Evolutionary conservation across 2,113 vertebrate species (phyloP).

Genomic region (Myotis lucifugus): DNA sequence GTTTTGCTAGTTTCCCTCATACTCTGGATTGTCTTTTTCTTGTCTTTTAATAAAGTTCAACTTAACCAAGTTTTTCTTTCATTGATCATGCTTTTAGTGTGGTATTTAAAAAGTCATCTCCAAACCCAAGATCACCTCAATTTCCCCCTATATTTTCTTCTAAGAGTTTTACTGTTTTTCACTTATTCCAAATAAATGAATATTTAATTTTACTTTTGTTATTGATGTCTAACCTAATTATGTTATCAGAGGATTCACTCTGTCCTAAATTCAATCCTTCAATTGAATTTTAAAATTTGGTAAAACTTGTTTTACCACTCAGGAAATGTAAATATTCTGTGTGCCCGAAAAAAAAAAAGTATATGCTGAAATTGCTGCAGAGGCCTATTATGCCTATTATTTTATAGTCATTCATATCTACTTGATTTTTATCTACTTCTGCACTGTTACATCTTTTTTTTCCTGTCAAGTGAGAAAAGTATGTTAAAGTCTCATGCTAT

Average conservation of each 20-base stretch:
- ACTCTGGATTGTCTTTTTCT: background rate
- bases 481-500: background rate
- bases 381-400: background rate
- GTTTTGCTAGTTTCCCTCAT: background rate
- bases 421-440: background rate
- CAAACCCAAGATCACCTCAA: too few relatives aligned
- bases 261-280: background rate
- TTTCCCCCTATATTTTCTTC: too few relatives aligned
- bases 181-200: background rate
- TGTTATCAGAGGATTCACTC: background rate
- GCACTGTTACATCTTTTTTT: background rate
- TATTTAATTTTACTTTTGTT: constrained; percentile 20
- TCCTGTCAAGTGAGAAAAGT: background rate
- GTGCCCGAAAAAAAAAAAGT: background rate
- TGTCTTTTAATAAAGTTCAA: background rate
- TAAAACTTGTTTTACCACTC: background rate
- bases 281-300: background rate
- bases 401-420: background rate
- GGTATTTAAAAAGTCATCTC: too few relatives aligned
- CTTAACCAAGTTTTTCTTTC: too few relatives aligned
- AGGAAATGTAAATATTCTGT: background rate
- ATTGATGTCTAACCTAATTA: background rate
- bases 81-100: too few relatives aligned
- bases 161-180: too few relatives aligned
- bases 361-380: background rate